Percentiles rank a stretch among this genome's conserved stretches.
Evolutionary conservation across 1,140 invertebrate genomes (phyloP).

Genomic region (Andrena cerasifolii): DNA sequence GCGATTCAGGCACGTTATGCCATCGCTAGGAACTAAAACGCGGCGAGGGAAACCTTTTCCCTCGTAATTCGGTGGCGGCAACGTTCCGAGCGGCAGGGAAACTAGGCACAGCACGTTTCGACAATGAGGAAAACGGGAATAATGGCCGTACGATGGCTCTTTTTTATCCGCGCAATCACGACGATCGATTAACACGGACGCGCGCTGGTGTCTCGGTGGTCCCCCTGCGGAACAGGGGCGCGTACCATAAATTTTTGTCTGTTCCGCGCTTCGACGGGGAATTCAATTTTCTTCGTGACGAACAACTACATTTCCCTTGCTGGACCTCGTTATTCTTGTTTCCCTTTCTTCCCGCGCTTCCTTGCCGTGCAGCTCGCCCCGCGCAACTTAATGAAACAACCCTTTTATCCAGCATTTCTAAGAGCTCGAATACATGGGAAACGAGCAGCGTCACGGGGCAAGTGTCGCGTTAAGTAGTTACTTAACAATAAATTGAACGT

Average conservation of each 20-base stretch:
- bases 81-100: not conserved
- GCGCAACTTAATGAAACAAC: not conserved
- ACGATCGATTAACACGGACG: constrained; percentile 62
- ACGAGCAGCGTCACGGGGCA: too few relatives aligned
- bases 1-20: constrained; percentile 34
- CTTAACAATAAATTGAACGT: too few relatives aligned
- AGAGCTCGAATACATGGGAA: too few relatives aligned
- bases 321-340: constrained; percentile 44
- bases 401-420: not conserved
- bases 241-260: constrained; percentile 72
- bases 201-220: constrained; percentile 46
- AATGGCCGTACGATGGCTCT: constrained; percentile 44
- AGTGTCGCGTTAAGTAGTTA: too few relatives aligned
- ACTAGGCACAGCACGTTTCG: constrained; percentile 21
- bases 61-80: constrained; percentile 1
- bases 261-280: constrained; percentile 56
- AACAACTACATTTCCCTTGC: constrained; percentile 53
- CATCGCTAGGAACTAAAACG: constrained; percentile 11
- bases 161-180: constrained; percentile 54
- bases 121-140: constrained; percentile 56
- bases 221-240: constrained; percentile 50
- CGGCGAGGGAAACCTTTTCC: not conserved
- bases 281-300: constrained; percentile 75
- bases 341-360: constrained; percentile 15
- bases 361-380: constrained; percentile 5